Conservation (phyloP, 2,113 vertebrate genomes). For the Periophthalmodon schlosseri region DNA sequence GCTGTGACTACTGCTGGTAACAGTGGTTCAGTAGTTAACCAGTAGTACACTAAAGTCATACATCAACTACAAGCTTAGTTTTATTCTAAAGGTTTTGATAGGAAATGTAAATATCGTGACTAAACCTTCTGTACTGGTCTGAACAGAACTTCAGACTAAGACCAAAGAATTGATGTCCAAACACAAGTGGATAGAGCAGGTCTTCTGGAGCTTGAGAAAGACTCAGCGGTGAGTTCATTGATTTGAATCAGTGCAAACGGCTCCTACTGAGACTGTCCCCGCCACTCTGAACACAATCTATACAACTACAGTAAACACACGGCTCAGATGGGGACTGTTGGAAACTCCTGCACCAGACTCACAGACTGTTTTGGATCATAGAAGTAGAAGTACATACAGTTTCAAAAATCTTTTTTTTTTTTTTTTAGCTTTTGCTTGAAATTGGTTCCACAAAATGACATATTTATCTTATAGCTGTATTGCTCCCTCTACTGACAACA, state of each 20-base stretch:
- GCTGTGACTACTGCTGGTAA: too few relatives aligned
- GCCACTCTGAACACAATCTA: background rate
- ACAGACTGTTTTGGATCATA: too few relatives aligned
- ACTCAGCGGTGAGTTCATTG: conserved; percentile 19
- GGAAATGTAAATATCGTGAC: background rate
- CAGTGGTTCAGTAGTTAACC: too few relatives aligned
- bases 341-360: background rate
- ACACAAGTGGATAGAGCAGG: conserved; percentile 2
- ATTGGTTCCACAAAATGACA: too few relatives aligned
- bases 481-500: too few relatives aligned
- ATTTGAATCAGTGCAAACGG: conserved; percentile 4
- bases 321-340: background rate
- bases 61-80: background rate
- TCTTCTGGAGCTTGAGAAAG: background rate
- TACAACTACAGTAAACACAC: background rate
- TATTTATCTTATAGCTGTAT: too few relatives aligned
- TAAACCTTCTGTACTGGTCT: background rate
- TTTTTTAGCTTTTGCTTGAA: too few relatives aligned
- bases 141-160: conserved; percentile 13
- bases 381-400: too few relatives aligned
- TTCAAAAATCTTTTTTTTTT: too few relatives aligned
- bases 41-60: too few relatives aligned
- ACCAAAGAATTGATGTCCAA: conserved; percentile 6
- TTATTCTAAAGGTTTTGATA: background rate
- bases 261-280: background rate